Percentiles rank a stretch among this genome's conserved stretches.
Conservation (phyloP, 2,113 vertebrate species). For the Lutjanus erythropterus region DNA sequence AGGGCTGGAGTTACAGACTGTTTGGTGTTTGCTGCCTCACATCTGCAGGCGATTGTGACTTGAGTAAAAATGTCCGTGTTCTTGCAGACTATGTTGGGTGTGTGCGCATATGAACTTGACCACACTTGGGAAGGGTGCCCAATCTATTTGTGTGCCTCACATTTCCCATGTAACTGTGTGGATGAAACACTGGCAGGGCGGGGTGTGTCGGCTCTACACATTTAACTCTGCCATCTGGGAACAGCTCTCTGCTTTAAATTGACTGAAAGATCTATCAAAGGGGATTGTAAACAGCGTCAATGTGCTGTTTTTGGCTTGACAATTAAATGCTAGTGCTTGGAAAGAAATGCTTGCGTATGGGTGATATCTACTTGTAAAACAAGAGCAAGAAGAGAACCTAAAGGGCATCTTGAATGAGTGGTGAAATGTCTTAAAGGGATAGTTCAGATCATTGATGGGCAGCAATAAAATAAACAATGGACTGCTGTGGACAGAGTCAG, state of each 20-base stretch:
- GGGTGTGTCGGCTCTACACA: conserved; percentile 51
- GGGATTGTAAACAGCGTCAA: conserved; percentile 41
- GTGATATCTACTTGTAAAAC: conserved; percentile 20
- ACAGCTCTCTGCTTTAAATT: conserved; percentile 48
- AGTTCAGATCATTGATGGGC: too few species aligned
- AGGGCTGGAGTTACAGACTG: conserved; percentile 17
- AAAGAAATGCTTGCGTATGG: not conserved
- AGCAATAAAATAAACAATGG: too few species aligned
- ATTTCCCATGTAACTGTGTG: conserved; percentile 73
- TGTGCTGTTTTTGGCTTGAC: conserved; percentile 28
- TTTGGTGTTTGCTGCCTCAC: conserved; percentile 39
- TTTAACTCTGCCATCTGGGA: conserved; percentile 66
- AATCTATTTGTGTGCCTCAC: conserved; percentile 78
- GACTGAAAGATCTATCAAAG: conserved; percentile 59
- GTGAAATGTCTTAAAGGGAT: conserved; percentile 1
- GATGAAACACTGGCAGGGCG: conserved; percentile 57
- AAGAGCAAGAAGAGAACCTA: not conserved
- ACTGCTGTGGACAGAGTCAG: too few species aligned
- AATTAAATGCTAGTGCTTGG: conserved; percentile 49
- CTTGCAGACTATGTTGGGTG: conserved; percentile 70
- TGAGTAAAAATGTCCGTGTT: conserved; percentile 50
- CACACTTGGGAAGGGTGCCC: conserved; percentile 76
- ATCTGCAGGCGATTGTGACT: conserved; percentile 64
- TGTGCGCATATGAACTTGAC: conserved; percentile 72
- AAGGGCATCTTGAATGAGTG: not conserved